These are phyloP conservation scores for Aythya baeri DNA, from an alignment of 2,113 vertebrate species.

Conservation along the genomic window DNA sequence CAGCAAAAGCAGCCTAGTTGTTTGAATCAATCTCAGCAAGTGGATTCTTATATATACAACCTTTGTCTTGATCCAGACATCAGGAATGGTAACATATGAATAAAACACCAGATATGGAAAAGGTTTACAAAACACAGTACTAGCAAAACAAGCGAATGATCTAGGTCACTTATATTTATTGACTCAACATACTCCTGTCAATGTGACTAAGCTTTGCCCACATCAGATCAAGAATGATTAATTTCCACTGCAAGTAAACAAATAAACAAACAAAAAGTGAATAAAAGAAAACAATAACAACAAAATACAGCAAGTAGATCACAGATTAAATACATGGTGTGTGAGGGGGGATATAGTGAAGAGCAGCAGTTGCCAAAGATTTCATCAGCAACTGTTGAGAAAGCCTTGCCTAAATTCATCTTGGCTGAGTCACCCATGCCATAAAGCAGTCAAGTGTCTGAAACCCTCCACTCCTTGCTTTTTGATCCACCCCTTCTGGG, in stretches of 20 bases:
- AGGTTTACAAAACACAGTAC: background rate
- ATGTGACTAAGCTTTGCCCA: background rate
- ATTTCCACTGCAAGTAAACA: background rate
- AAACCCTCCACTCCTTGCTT: background rate
- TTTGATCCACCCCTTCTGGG: background rate
- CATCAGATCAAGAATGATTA: background rate
- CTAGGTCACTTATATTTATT: background rate
- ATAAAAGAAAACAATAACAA: background rate
- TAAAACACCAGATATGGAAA: constrained; percentile 27
- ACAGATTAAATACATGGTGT: background rate
- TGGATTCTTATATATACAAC: background rate
- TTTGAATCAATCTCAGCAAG: background rate
- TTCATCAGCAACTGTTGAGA: background rate
- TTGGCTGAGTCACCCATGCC: background rate
- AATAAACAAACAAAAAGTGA: background rate
- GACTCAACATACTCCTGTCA: background rate
- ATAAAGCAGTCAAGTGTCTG: background rate
- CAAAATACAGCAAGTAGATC: background rate
- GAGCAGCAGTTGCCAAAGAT: background rate
- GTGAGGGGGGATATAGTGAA: background rate
- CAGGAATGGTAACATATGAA: background rate
- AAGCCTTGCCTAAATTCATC: background rate
- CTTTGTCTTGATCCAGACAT: background rate
- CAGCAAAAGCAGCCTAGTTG: background rate
- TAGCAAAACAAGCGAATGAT: background rate